phyloP scores from a whole-genome alignment of 1,140 invertebrate genomes.

The Theocolax elegans region DNA sequence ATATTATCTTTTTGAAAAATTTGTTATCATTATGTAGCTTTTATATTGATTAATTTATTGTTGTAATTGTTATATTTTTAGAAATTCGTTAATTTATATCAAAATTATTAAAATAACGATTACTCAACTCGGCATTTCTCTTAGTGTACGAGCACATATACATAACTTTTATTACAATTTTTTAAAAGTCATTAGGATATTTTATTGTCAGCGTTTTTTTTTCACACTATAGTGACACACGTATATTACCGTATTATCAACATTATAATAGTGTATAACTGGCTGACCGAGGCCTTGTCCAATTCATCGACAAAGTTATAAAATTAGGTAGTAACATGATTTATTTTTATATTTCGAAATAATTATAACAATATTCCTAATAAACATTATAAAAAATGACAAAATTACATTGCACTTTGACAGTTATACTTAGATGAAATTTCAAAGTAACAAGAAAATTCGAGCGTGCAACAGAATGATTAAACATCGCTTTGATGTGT shows the following conservation, averaged over 20 bases:
- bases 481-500: constrained; percentile 8
- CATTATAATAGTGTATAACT: background rate
- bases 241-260: background rate
- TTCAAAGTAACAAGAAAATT: too few species aligned
- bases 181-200: background rate
- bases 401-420: too few species aligned
- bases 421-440: too few species aligned
- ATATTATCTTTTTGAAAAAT: background rate
- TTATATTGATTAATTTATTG: background rate
- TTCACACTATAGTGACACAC: background rate
- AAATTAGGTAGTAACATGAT: constrained; percentile 31
- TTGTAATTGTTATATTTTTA: constrained; percentile 25
- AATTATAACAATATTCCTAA: constrained; percentile 2
- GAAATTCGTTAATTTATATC: background rate
- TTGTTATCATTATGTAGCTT: background rate
- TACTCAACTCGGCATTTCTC: background rate
- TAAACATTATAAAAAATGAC: too few species aligned
- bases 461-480: background rate
- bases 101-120: background rate
- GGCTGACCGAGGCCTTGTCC: constrained; percentile 5
- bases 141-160: background rate
- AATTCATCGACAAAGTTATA: constrained; percentile 16
- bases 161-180: background rate
- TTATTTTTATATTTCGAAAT: constrained; percentile 33
- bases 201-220: constrained; percentile 4